A percentile compares a stretch with the other conserved stretches of the same genome.
Conservation (phyloP, 2,888 invertebrate genomes). For the Vanessa cardui region DNA sequence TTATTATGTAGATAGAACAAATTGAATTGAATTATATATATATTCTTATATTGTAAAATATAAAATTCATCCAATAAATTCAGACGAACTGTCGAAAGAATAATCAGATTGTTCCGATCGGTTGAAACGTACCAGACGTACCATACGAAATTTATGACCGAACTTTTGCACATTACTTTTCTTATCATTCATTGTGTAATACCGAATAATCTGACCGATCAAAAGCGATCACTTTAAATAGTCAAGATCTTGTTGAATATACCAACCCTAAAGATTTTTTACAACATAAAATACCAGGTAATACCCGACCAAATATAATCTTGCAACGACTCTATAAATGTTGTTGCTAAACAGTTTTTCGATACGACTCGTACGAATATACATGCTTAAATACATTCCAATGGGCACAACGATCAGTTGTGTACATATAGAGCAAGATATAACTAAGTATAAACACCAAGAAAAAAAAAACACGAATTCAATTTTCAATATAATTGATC, state of each 20-base stretch:
- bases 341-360: too few relatives aligned
- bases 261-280: not conserved
- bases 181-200: slow-evolving; percentile 69
- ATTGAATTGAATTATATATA: slow-evolving; percentile 27
- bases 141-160: slow-evolving; percentile 70
- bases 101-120: slow-evolving; percentile 67
- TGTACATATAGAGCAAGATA: too few relatives aligned
- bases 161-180: slow-evolving; percentile 77
- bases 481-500: too few relatives aligned
- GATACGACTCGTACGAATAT: too few relatives aligned
- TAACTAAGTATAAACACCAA: too few relatives aligned
- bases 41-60: slow-evolving; percentile 28
- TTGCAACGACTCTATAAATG: too few relatives aligned
- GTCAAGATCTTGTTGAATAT: slow-evolving; percentile 17
- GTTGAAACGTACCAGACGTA: slow-evolving; percentile 72
- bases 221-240: slow-evolving; percentile 29
- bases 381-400: too few relatives aligned
- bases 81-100: slow-evolving; percentile 63
- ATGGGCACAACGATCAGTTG: too few relatives aligned
- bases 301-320: too few relatives aligned
- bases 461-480: too few relatives aligned
- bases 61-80: slow-evolving; percentile 35
- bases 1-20: slow-evolving; percentile 31
- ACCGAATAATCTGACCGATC: slow-evolving; percentile 51
- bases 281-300: slow-evolving; percentile 9